Conservation (phyloP, 2,113 vertebrate species). For the Urocitellus parryii region DNA sequence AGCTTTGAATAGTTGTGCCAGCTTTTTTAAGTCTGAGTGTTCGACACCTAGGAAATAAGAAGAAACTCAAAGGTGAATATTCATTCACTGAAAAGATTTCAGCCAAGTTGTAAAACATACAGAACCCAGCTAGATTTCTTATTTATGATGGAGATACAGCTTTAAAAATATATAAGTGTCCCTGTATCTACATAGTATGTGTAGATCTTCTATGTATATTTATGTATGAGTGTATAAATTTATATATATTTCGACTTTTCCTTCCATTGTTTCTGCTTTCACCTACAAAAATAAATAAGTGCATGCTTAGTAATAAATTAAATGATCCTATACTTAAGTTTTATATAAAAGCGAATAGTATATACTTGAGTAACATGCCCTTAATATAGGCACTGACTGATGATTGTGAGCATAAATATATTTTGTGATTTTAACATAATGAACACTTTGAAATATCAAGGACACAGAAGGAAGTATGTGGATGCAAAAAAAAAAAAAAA, state of each 20-base stretch:
- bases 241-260: slow-evolving; percentile 23
- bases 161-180: background rate
- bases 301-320: slow-evolving; percentile 14
- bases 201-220: background rate
- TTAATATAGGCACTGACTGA: background rate
- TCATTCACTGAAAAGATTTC: slow-evolving; percentile 44
- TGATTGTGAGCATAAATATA: background rate
- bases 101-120: slow-evolving; percentile 9
- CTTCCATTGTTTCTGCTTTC: slow-evolving; percentile 54
- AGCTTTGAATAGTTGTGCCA: background rate
- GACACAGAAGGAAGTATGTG: slow-evolving; percentile 15
- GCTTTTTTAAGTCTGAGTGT: background rate
- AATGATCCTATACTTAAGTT: slow-evolving; percentile 1
- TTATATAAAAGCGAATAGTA: background rate
- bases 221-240: background rate
- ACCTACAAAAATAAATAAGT: slow-evolving; percentile 18
- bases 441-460: slow-evolving; percentile 48
- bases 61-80: slow-evolving; percentile 26
- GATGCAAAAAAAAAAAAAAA: slow-evolving; percentile 26
- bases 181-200: background rate
- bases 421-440: slow-evolving; percentile 29
- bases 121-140: background rate
- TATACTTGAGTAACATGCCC: slow-evolving; percentile 5
- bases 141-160: background rate
- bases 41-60: slow-evolving; percentile 48